Base-by-base conservation (phyloP, 2,797 vertebrate genomes). In the Scolopax rusticola region DNA sequence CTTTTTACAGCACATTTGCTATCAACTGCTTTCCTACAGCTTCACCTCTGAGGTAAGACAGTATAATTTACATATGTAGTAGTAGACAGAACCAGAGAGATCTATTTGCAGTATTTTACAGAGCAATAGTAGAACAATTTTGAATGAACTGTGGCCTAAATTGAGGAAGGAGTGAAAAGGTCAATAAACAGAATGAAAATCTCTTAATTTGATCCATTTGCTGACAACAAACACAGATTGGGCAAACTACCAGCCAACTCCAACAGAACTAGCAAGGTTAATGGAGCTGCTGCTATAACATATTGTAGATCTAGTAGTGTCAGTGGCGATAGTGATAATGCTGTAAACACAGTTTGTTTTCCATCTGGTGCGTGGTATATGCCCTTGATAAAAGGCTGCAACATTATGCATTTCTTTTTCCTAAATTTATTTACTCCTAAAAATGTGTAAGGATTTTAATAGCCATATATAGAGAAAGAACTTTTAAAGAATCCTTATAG, bases 291-390 rank as follows among this genome's bases (percentile, higher is more conserved):
- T 96, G 96, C 91, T 94, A 12, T 77, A 96, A 96, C 95, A 96
- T 96, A 97, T 96, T 96, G 95, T 94, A 96, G 89, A 92, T 95
- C 94, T 96, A 91, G 88, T 96, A 94, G 92, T 96, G 93, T 97
- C 94, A 95, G 93, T 96, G 96, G 96, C 53, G 86, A 95, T 95
- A 94, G 81, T 87, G 78, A 79, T 97, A 95, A 95, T 80, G 86
- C 51, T 97, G 91, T 96, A 96, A 97, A 96, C 94, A 96, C 96
- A 96, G 92, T 96, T 97, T 97, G 96, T 64, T 96, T 95, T 96
- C 95, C 96, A 97, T 97, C 97, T 96, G 97, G 77, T 97, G 87
- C 6, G 78, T 92, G 92, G 93, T 94, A 87, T 92, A 94, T 89
- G 95, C 90, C 94, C 95, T 96, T 95, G 93, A 94, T 91, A 89